These are phyloP conservation scores for Mimas tiliae DNA, from an alignment of 2,888 invertebrate genomes.

Conservation along the genomic window DNA sequence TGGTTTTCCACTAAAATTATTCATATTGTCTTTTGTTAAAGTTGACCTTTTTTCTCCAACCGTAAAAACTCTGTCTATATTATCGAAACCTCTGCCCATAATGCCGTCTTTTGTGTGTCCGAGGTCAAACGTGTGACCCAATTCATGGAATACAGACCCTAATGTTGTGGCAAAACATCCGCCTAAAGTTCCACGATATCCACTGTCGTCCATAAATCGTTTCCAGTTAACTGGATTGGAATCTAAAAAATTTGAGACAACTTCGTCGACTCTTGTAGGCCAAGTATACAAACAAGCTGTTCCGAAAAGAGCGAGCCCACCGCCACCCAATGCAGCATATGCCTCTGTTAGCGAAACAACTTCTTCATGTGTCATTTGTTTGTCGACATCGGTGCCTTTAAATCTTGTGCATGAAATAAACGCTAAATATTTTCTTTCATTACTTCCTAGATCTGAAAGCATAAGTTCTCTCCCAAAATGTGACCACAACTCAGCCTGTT, in stretches of 20 bases:
- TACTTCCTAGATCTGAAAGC: conserved; percentile 86
- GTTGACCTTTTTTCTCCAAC: conserved; percentile 81
- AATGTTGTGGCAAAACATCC: conserved; percentile 96
- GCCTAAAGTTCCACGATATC: conserved; percentile 93
- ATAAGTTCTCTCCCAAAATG: conserved; percentile 93
- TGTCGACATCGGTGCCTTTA: conserved; percentile 85
- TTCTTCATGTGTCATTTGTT: conserved; percentile 88
- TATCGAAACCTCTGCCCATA: conserved; percentile 96
- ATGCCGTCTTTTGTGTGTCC: conserved; percentile 96
- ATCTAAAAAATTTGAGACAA: conserved; percentile 83
- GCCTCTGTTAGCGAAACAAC: conserved; percentile 89
- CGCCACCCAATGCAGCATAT: conserved; percentile 96
- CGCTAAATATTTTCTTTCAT: conserved; percentile 93
- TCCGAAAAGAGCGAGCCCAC: conserved; percentile 95
- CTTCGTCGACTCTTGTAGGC: conserved; percentile 89
- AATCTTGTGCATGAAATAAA: conserved; percentile 95
- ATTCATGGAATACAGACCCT: conserved; percentile 96
- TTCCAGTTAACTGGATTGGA: conserved; percentile 87
- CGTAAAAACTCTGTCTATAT: conserved; percentile 91
- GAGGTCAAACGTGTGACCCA: conserved; percentile 97
- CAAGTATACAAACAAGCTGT: conserved; percentile 96
- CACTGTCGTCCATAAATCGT: conserved; percentile 95
- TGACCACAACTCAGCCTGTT: conserved; percentile 93
- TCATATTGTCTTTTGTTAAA: conserved; percentile 80
- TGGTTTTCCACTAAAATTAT: conserved; percentile 84